Evolutionary conservation across 2,113 vertebrate species (phyloP).

Genomic region (Calidris pugnax): DNA sequence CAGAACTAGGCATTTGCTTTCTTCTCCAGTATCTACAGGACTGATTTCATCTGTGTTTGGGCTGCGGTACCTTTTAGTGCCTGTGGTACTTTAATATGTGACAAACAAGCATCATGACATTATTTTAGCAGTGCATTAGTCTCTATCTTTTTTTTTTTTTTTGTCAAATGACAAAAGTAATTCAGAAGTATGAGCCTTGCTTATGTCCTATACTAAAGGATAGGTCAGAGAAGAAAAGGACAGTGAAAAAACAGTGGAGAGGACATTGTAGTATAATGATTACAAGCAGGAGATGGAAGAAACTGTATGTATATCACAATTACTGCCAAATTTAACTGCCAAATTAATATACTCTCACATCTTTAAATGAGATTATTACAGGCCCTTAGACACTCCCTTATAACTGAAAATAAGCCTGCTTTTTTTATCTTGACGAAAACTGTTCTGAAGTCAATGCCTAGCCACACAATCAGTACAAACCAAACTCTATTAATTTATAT

Average conservation of each 20-base stretch:
- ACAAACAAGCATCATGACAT: not conserved
- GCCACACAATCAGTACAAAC: not conserved
- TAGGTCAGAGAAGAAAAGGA: not conserved
- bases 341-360: not conserved
- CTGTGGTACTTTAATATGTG: not conserved
- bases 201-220: not conserved
- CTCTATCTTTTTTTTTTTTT: not conserved
- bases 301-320: not conserved
- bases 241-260: not conserved
- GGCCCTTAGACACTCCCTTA: not conserved
- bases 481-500: not conserved
- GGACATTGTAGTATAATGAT: not conserved
- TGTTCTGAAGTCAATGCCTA: not conserved
- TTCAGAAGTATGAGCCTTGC: not conserved
- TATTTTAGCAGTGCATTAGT: not conserved
- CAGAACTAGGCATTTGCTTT: fast-evolving
- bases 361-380: not conserved
- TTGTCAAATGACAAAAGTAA: not conserved
- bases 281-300: not conserved
- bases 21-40: not conserved
- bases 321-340: not conserved
- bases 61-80: not conserved
- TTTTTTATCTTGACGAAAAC: not conserved
- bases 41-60: not conserved
- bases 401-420: not conserved